Percentiles rank a stretch among this genome's conserved stretches.
Conservation (phyloP, 2,113 vertebrate species). For the Dromiciops gliroides region DNA sequence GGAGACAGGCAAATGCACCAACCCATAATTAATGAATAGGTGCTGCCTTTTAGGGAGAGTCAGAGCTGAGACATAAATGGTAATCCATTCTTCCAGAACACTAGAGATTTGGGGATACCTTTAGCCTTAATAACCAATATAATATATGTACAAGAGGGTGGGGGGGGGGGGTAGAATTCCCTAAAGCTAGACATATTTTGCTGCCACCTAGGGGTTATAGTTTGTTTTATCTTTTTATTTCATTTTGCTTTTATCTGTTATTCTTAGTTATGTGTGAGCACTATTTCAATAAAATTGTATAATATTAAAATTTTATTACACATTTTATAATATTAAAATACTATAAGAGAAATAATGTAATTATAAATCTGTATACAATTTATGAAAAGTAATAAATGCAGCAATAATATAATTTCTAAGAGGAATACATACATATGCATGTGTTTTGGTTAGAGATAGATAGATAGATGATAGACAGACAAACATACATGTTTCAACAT, state of each 20-base stretch:
- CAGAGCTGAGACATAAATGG: neutral
- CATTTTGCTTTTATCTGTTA: neutral
- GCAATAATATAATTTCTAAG: neutral
- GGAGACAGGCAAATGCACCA: neutral
- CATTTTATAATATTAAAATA: neutral
- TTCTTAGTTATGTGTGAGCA: neutral
- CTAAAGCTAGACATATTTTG: neutral
- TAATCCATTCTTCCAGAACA: neutral
- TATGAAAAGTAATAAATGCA: neutral
- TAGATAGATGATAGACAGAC: too few species aligned
- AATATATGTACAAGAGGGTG: neutral
- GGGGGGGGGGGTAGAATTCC: neutral
- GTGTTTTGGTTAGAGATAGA: too few species aligned
- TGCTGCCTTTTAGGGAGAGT: neutral
- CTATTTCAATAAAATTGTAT: neutral
- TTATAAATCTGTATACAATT: neutral
- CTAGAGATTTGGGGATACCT: neutral
- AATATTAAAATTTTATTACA: neutral
- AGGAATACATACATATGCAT: neutral
- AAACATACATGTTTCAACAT: neutral
- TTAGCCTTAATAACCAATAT: neutral
- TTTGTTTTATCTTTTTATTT: neutral
- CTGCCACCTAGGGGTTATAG: neutral
- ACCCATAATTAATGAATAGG: neutral
- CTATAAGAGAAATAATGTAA: neutral